phyloP scores from a whole-genome alignment of 2,113 vertebrate species.

The Amazona guildingii region DNA sequence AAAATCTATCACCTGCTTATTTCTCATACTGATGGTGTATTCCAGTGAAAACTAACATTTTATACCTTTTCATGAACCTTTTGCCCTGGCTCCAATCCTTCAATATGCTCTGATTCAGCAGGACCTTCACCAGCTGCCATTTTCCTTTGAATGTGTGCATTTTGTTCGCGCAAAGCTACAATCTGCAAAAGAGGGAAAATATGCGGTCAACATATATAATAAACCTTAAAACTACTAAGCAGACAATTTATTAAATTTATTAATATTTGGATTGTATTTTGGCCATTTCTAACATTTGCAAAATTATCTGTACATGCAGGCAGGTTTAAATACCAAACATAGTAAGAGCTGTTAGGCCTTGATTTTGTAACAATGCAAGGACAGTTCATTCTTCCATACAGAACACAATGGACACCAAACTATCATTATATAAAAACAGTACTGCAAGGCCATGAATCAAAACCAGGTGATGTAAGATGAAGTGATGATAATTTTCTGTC shows the following conservation, averaged over 20 bases:
- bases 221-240: background rate
- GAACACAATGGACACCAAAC: background rate
- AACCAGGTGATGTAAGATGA: background rate
- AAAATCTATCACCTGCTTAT: background rate
- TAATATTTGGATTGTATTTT: background rate
- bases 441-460: background rate
- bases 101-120: constrained; percentile 85
- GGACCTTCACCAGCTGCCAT: constrained; percentile 89
- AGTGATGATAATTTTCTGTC: background rate
- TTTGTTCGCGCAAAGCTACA: constrained; percentile 95
- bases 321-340: background rate
- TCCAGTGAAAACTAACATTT: background rate
- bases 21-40: background rate
- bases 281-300: background rate
- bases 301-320: background rate
- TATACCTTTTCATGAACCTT: constrained; percentile 93
- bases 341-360: background rate
- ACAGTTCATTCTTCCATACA: background rate
- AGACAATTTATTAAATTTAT: background rate
- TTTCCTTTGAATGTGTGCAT: constrained; percentile 97
- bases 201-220: background rate
- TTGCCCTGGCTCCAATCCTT: constrained; percentile 87
- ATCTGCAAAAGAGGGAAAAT: constrained; percentile 81
- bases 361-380: background rate
- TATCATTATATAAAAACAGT: background rate